These are phyloP conservation scores for Phocoena sinus DNA, from an alignment of 2,113 vertebrate species.

Conservation along the genomic window DNA sequence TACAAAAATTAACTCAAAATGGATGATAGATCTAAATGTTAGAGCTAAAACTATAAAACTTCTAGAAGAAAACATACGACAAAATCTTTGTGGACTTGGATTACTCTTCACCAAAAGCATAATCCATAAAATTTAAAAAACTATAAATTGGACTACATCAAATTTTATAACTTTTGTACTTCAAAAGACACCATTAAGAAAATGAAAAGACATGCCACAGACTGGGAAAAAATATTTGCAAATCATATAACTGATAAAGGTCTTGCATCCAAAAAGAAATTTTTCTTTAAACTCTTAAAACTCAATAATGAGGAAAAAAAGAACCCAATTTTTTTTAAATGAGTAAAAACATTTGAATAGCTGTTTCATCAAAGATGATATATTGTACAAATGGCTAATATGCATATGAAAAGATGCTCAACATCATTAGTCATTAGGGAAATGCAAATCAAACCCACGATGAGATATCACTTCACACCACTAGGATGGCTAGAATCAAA, in stretches of 20 bases:
- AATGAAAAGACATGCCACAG: background rate
- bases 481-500: background rate
- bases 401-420: background rate
- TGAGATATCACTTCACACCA: background rate
- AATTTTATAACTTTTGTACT: constrained; percentile 6
- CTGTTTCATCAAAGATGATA: background rate
- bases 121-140: constrained; percentile 13
- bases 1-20: constrained; percentile 32
- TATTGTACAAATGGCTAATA: background rate
- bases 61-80: background rate
- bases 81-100: background rate
- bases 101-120: constrained; percentile 22
- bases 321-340: background rate
- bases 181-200: constrained; percentile 15
- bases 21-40: background rate
- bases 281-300: background rate
- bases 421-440: background rate
- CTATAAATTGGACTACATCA: background rate
- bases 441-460: background rate
- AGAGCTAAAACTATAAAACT: background rate
- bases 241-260: background rate
- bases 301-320: background rate
- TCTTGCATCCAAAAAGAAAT: background rate
- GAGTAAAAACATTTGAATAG: background rate
- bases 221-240: background rate